Conservation (phyloP, 2,888 invertebrate genomes). For the Operophtera brumata region DNA sequence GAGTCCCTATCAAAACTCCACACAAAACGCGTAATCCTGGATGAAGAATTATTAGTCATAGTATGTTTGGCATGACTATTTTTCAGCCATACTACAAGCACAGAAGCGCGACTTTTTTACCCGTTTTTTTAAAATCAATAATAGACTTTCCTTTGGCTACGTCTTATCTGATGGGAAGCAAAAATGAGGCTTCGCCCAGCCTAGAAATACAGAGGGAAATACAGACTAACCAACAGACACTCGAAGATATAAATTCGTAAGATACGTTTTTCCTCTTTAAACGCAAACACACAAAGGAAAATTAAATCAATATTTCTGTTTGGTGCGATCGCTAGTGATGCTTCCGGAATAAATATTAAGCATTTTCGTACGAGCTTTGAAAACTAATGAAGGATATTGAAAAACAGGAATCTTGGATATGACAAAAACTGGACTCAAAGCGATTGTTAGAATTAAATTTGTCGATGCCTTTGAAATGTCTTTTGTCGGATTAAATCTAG, state of each 20-base stretch:
- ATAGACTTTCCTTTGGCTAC: no score
- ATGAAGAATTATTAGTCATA: no score
- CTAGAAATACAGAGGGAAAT: no score
- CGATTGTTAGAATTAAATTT: conserved; percentile 23
- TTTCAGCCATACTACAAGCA: no score
- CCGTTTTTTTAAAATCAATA: no score
- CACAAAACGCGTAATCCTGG: neutral
- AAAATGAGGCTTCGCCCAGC: no score
- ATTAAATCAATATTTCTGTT: conserved; percentile 57
- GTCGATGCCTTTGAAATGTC: neutral
- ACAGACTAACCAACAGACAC: neutral
- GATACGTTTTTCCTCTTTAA: conserved; percentile 43
- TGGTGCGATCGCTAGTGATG: conserved; percentile 41
- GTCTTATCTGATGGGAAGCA: no score
- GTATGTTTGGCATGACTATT: no score
- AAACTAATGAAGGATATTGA: conserved; percentile 28
- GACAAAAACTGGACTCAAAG: conserved; percentile 27
- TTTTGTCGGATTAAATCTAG: conserved; percentile 1
- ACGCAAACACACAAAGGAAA: conserved; percentile 50
- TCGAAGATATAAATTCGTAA: neutral
- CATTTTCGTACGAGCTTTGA: conserved; percentile 33
- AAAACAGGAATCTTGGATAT: conserved; percentile 25
- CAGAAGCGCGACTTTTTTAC: no score
- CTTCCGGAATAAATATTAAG: conserved; percentile 45
- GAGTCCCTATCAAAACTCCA: neutral